phyloP scores from a whole-genome alignment of 2,113 vertebrate genomes.

The Calypte anna region DNA sequence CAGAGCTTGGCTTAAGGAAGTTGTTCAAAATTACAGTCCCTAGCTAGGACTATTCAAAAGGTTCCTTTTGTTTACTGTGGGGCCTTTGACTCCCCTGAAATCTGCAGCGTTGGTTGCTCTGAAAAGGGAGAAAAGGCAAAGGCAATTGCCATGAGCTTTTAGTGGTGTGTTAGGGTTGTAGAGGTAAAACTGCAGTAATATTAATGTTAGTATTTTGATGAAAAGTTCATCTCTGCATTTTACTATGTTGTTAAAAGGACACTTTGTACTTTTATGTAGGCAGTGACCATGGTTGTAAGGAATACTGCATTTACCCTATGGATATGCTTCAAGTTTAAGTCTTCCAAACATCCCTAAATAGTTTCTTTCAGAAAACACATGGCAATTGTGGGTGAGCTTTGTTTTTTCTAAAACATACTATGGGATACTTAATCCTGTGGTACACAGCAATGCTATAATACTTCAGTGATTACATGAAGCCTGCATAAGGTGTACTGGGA shows the following conservation, averaged over 20 bases:
- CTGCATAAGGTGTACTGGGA: conserved; percentile 3
- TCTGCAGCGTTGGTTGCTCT: neutral
- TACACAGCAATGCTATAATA: neutral
- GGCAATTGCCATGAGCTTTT: neutral
- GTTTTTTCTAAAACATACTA: neutral
- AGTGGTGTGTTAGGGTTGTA: neutral
- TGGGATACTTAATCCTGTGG: neutral
- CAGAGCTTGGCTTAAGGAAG: neutral
- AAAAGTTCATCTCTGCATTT: neutral
- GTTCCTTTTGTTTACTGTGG: neutral
- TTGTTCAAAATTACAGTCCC: neutral
- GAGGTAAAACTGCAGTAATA: neutral
- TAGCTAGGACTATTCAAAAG: neutral
- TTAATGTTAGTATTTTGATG: neutral
- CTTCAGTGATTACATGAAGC: conserved; percentile 2
- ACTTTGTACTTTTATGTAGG: neutral
- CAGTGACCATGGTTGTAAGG: no score
- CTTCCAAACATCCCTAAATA: neutral
- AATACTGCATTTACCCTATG: neutral
- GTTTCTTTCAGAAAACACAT: neutral
- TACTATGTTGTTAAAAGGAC: neutral
- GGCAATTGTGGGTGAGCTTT: neutral
- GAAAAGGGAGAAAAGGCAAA: neutral
- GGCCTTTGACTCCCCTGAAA: neutral
- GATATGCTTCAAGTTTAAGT: neutral